Base-by-base conservation (phyloP, 2,888 invertebrate genomes). In the Phyto melanocephala region DNA sequence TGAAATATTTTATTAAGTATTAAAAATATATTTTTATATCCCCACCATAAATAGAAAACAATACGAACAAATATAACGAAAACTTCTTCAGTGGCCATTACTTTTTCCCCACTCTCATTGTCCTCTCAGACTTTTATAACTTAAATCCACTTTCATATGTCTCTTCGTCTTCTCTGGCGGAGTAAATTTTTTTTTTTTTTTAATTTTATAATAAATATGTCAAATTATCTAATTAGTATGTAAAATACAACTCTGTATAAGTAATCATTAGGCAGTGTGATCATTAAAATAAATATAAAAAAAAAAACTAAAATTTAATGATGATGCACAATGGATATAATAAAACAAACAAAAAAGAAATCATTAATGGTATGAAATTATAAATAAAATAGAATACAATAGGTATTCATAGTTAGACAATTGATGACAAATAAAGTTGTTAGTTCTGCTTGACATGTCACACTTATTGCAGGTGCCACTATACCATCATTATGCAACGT, bases 381-480 rank as follows among this genome's bases (percentile, higher is more conserved):
- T 20, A 17, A 17, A 58, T 20, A 45, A 54, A 45, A 54, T 62
- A 22, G 28, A 60, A 40, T 33, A 68, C 62, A 77, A 70, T 70
- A 54, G 42, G 17, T 24, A 54, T 54, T 62, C 35, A 65, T 17
- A 15, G 24, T 42, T 50, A 6, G 52, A 76, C 79, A 82, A 82
- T 75, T 71, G 79, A 76, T 79, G 63, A 79, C 75, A 79, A 79
- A 82, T 82, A 79, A 76, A 82, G 60, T 58, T 80, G 67, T 80
- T 80, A 60, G 76, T 83, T 80, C 63, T 79, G 79, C 76, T 62
- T 83, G 83, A 63, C 80, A 77, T 76, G 83, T 56, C 71, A 68
- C 80, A 58, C 79, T 76, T 40, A 68, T 70, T 79, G 35, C 71
- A 78, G 71, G 65, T 71, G 78, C 47, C 58, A 78, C 40, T 17